Evolutionary conservation across 2,888 invertebrate species (phyloP), one percentile per base, ranked within the genome.

Genomic region (Hyalella azteca): DNA sequence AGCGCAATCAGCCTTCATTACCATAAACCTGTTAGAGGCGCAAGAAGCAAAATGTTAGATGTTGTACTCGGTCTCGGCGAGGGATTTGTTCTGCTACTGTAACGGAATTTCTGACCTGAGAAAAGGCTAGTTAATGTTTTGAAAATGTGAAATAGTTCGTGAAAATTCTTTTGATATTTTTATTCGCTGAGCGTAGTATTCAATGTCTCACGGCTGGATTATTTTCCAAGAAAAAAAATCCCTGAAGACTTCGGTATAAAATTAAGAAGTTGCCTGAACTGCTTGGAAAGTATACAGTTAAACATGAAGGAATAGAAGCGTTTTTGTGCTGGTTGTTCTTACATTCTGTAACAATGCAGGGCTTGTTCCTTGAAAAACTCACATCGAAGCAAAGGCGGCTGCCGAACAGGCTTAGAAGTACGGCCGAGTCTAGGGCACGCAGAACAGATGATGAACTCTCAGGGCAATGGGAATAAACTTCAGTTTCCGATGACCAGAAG

Each of bases 1-100:
- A 32, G 66, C 66, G 66, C 66, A 66, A 66, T 66, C 66, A 66
- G 66, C 66, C 66, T 66, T 66, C 66, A 66, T 66, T 66, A 66
- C 66, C 66, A 66, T 66, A 66, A 66, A 66, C 66, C 66, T 66
- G 66, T 66, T 66, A 66, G 66, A 66, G 66, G 36, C 36, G 36
- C 66, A 66, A 32, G 66, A 66, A 66, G 66, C 66, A 66, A 66
- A 66, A 66, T 66, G 66, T 66, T 66, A 66, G 66, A 66, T 36
- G 66, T 66, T 66, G 66, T 66, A 66, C 66, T 66, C 32, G 66
- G 66, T 36, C 66, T 66, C 66, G 66, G 66, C 66, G 19, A 66
- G 66, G 66, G 66, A 66, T 66, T 66, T 66, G 36, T 66, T 66
- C 66, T 22, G 66, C 36, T 36, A 15, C 36, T 36, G 19, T n/a